Evolutionary conservation across 2,113 vertebrate genomes (phyloP).

Genomic region (Sinocyclocheilus maitianheensis): DNA sequence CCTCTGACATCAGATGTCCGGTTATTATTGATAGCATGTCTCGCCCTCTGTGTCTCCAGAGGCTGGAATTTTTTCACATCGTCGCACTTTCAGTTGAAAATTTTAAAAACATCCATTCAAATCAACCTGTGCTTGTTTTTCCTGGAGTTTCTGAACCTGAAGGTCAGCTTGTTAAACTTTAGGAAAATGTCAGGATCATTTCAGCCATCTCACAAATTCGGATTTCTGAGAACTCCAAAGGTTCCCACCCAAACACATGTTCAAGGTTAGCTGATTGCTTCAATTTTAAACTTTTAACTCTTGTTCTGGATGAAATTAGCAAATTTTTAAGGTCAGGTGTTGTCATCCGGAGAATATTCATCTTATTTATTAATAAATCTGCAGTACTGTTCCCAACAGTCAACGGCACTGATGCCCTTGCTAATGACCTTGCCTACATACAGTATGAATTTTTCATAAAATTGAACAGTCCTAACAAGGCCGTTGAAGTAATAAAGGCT

Average conservation of each 20-base stretch:
- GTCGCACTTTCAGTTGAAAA: not conserved
- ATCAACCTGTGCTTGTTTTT: conserved; percentile 18
- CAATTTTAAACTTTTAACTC: not conserved
- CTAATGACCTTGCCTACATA: not conserved
- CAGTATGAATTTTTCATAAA: conserved; percentile 5
- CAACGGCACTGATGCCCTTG: not conserved
- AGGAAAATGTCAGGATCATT: conserved; percentile 36
- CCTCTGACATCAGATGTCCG: not conserved
- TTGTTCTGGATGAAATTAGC: not conserved
- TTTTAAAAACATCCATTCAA: not conserved
- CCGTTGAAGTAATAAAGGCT: conserved; percentile 32
- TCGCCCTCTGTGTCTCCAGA: not conserved
- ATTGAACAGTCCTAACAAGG: conserved; percentile 30
- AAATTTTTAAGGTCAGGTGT: not conserved
- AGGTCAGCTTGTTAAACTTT: conserved; percentile 50
- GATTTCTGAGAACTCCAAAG: conserved; percentile 13
- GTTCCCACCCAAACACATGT: conserved; percentile 32
- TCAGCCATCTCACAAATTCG: conserved; percentile 26
- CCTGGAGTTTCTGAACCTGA: conserved; percentile 19
- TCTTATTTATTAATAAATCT: conserved; percentile 15
- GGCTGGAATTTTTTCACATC: not conserved
- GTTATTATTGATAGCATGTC: conserved; percentile 31
- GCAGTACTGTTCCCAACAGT: not conserved
- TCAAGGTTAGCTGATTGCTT: conserved; percentile 16
- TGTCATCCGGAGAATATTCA: not conserved